Percentiles rank a stretch among this genome's conserved stretches.
These are phyloP conservation scores for Danio choprae DNA, from an alignment of 2,797 vertebrate genomes.

Conservation along the genomic window DNA sequence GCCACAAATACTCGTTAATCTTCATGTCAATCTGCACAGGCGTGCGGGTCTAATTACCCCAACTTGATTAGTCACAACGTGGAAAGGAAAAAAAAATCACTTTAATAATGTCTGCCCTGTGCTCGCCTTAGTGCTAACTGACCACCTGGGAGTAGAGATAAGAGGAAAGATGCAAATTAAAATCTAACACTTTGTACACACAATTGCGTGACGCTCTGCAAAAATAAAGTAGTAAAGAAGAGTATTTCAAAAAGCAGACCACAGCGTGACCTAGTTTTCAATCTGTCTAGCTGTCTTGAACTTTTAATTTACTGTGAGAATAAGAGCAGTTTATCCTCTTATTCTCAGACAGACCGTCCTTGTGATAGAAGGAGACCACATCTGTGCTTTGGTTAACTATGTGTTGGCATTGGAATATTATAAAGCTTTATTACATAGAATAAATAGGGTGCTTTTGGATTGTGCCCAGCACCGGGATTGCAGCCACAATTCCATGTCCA, in stretches of 20 bases:
- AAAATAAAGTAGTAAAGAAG: neutral
- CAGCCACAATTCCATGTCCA: slow-evolving; percentile 52
- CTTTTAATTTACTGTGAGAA: slow-evolving; percentile 16
- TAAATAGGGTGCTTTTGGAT: slow-evolving; percentile 51
- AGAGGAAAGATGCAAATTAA: neutral
- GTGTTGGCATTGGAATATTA: slow-evolving; percentile 31
- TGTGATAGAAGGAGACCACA: slow-evolving; percentile 32
- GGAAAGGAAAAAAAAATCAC: slow-evolving; percentile 65
- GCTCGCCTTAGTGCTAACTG: slow-evolving; percentile 62
- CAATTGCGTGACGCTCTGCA: neutral
- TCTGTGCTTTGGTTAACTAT: slow-evolving; percentile 24
- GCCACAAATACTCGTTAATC: slow-evolving; percentile 74
- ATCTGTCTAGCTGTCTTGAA: neutral
- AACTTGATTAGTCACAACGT: slow-evolving; percentile 71
- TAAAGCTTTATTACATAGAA: slow-evolving; percentile 43
- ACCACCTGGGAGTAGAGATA: slow-evolving; percentile 53
- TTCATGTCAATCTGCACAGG: slow-evolving; percentile 75
- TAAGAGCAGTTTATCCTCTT: slow-evolving; percentile 26
- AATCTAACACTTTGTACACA: slow-evolving; percentile 1
- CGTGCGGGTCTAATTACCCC: slow-evolving; percentile 73
- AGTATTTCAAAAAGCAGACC: neutral
- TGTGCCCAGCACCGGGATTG: slow-evolving; percentile 46
- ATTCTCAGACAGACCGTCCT: slow-evolving; percentile 34
- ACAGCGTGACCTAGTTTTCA: slow-evolving; percentile 32
- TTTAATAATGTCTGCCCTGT: slow-evolving; percentile 69